Conservation (phyloP, 2,113 vertebrate genomes). For the Nesoenas mayeri region DNA sequence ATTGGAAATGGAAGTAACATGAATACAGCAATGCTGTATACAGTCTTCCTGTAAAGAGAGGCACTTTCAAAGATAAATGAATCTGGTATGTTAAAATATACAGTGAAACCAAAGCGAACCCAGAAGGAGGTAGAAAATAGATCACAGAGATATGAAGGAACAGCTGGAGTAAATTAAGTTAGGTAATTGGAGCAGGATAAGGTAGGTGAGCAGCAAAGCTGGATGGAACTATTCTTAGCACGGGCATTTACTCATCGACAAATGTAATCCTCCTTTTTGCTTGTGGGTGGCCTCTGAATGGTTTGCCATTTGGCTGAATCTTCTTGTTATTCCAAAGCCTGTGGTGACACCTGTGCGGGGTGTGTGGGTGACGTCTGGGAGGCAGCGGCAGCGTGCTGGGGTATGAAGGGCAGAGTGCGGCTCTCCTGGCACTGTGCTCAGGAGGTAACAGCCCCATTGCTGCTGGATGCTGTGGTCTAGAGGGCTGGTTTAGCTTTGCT, state of each 20-base stretch:
- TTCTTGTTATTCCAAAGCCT: background rate
- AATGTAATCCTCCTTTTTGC: background rate
- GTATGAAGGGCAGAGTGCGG: fast-evolving
- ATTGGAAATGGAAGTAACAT: background rate
- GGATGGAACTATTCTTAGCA: slow-evolving; percentile 63
- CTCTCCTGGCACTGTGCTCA: background rate
- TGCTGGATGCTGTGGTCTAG: background rate
- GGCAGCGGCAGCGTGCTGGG: fast-evolving
- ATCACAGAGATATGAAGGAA: background rate
- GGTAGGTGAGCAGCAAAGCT: slow-evolving; percentile 56
- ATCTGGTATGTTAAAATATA: background rate
- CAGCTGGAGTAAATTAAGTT: slow-evolving; percentile 47
- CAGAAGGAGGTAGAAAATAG: slow-evolving; percentile 43
- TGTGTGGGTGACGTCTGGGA: background rate
- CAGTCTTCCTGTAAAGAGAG: slow-evolving; percentile 10
- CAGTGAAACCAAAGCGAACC: slow-evolving; percentile 17
- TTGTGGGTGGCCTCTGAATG: background rate
- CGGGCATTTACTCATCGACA: slow-evolving; percentile 12
- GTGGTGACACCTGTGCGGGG: background rate
- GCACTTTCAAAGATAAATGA: background rate
- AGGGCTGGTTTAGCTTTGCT: background rate
- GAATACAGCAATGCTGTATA: background rate
- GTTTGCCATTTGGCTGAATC: background rate
- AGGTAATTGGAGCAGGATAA: slow-evolving; percentile 59
- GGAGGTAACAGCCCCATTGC: background rate